Base-by-base conservation (phyloP, 2,888 invertebrate species). In the Autographa pulchrina region DNA sequence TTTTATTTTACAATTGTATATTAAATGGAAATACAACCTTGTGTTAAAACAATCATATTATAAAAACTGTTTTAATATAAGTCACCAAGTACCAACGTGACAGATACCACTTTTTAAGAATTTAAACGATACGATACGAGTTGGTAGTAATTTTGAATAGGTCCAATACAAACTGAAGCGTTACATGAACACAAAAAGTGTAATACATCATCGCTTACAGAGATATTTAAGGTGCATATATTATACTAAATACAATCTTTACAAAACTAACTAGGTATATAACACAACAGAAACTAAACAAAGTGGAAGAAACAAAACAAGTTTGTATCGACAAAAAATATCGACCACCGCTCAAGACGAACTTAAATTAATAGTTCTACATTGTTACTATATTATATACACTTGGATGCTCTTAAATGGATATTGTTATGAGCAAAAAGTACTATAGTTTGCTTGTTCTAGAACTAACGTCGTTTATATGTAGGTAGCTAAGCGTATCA, bases 291-390 rank as follows among this genome's bases (percentile, higher is more conserved):
- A 68, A 54, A 7, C 58, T 7, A 16, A 69, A 69, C 16, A 20
- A 41, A 35, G 25, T 41, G 16, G 38, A 61, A 52, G 48, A 16
- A n/a, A 59, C 59, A 16, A 63, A 75, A 73, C 73, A 48, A 56
- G 61, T 73, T 62, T 16, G 61, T 48, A 56, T 62, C 0, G 54
- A 72, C 69, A 78, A 78, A 78, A 78, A 78, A 63, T 70, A 60
- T 56, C 32, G 65, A 68, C 59, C 61, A 63, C 52, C 60, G 25
- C 52, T 62, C 67, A 41, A 71, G 62, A 77, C 56, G 70, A 71
- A 64, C 67, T 41, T 62, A 74, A 68, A 77, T 77, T 79, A 79
- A 80, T 80, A 72, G 74, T 62, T 35, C 74, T 16, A 70, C 68
- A 74, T 77, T 74, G 68, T 72, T 66, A 32, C 61, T 58, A 31